Conservation (phyloP, 2,888 invertebrate species). For the Caenorhabditis becei region DNA sequence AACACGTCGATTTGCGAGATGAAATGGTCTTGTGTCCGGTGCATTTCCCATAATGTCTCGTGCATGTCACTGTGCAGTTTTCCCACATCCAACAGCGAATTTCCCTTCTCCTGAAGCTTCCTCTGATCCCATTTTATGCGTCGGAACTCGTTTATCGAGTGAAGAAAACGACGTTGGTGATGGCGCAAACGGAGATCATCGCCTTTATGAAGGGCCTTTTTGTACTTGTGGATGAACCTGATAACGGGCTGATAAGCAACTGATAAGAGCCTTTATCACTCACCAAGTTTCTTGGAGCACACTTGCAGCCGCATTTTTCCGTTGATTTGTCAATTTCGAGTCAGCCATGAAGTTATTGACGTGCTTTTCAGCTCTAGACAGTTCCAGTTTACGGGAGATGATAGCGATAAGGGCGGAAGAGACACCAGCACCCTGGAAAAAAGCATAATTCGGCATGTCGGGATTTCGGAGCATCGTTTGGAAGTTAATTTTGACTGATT, state of each 20-base stretch:
- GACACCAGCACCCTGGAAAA: constrained; percentile 94
- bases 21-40: constrained; percentile 80
- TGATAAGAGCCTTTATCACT: no score
- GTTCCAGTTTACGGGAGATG: constrained; percentile 98
- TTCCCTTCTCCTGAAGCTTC: constrained; percentile 86
- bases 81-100: constrained; percentile 99
- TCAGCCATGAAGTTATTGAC: constrained; percentile 99
- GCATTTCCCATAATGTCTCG: constrained; percentile 81
- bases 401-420: constrained; percentile 99
- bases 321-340: constrained; percentile 98
- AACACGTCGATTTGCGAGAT: constrained; percentile 79
- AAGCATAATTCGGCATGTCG: no score
- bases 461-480: no score
- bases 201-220: constrained; percentile 78
- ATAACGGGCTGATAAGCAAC: neutral
- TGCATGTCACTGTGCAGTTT: constrained; percentile 85
- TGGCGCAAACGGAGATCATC: constrained; percentile 81
- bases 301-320: constrained; percentile 99
- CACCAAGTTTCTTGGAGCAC: constrained; percentile 99
- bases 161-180: constrained; percentile 79
- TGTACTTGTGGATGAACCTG: constrained; percentile 81
- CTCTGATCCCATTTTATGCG: constrained; percentile 90
- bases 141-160: constrained; percentile 86
- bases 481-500: no score
- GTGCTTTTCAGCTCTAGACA: constrained; percentile 97